Evolutionary conservation across 2,888 invertebrate species (phyloP).

Genomic region (Chrysodeixis includens): DNA sequence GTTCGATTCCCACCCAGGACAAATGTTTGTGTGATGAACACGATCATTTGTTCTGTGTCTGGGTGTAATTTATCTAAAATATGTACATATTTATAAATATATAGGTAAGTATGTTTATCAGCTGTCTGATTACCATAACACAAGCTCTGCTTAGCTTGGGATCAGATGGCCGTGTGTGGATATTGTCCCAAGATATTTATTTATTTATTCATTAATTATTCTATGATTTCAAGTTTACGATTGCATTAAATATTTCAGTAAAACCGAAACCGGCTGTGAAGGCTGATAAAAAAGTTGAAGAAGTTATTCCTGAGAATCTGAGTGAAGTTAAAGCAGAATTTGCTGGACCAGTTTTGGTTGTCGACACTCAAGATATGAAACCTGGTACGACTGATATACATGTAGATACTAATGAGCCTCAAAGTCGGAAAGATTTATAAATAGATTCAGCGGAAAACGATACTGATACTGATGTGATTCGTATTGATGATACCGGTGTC

Average conservation of each 20-base stretch:
- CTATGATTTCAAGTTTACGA: background rate
- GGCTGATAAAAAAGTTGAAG: background rate
- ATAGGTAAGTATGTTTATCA: no score
- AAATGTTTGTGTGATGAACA: no score
- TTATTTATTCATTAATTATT: no score
- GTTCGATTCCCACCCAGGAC: no score
- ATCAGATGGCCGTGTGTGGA: no score
- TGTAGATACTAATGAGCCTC: background rate
- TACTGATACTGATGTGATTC: slow-evolving; percentile 4
- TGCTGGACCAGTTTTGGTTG: background rate
- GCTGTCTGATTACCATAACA: no score
- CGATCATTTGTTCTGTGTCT: no score
- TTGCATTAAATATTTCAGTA: background rate
- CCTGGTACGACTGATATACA: background rate
- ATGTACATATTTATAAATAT: no score
- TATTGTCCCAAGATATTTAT: no score
- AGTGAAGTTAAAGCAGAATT: background rate
- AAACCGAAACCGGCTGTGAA: background rate
- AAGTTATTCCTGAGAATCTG: background rate
- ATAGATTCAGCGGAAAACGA: background rate
- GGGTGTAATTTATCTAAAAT: no score
- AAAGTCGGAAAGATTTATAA: background rate
- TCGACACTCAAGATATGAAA: background rate
- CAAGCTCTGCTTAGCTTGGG: no score
- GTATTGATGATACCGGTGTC: slow-evolving; percentile 20